Percentiles rank a stretch among this genome's conserved stretches.
Conservation (phyloP, 2,888 invertebrate species). For the Pristionchus mayeri region DNA sequence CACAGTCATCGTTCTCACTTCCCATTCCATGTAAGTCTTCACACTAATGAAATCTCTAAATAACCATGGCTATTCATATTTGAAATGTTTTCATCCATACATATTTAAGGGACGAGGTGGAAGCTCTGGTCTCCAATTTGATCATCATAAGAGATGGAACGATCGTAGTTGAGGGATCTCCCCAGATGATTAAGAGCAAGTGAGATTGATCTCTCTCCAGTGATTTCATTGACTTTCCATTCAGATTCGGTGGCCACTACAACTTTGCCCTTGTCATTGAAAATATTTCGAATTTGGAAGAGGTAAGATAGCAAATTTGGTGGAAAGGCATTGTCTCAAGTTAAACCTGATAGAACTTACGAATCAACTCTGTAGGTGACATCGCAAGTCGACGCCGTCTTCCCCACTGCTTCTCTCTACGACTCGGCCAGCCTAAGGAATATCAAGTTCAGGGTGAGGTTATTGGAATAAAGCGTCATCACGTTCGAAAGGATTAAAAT, state of each 20-base stretch:
- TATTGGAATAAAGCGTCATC: neutral
- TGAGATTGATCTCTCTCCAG: neutral
- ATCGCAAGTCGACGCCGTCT: neutral
- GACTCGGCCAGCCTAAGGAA: slow-evolving; percentile 11
- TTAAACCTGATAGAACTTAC: neutral
- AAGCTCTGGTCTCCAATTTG: slow-evolving; percentile 72
- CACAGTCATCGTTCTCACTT: slow-evolving; percentile 78
- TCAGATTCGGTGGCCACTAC: slow-evolving; percentile 6
- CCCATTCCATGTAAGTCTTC: slow-evolving; percentile 77
- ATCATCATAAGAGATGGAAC: slow-evolving; percentile 72
- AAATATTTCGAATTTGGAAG: neutral
- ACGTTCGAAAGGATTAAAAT: no score
- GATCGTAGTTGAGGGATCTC: slow-evolving; percentile 70
- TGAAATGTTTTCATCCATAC: neutral
- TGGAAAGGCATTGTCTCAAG: neutral
- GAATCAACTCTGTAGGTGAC: neutral
- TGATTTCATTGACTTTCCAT: neutral
- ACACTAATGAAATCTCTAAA: no score
- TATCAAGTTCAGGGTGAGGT: neutral
- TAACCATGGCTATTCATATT: neutral
- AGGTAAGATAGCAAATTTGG: neutral
- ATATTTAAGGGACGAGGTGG: slow-evolving; percentile 58
- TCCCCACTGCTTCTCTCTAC: neutral
- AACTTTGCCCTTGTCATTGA: neutral
- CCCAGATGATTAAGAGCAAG: slow-evolving; percentile 68